Evolutionary conservation across 2,888 invertebrate species (phyloP), one percentile per base, ranked within the genome.

Genomic region (Lagria hirta): DNA sequence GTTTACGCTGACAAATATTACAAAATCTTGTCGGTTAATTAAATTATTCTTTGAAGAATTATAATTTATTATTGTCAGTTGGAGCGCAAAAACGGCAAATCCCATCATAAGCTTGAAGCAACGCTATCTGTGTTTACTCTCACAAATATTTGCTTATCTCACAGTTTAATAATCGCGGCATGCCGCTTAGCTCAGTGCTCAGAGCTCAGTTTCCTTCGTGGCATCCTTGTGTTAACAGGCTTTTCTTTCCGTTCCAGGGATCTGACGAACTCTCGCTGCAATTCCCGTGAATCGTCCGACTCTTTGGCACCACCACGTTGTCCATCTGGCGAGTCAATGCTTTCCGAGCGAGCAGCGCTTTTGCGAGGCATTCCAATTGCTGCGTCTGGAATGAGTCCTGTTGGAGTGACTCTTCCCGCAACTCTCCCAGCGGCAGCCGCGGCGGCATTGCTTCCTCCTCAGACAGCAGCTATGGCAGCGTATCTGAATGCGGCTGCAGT

Each of bases 381-480:
- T 1, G 75, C 76, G 21, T 76, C 75, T 61, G 77, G 76, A 53
- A 75, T 82, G 13, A 84, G 86, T 68, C 79, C 86, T 52, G 79
- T 83, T 26, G 83, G 83, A 20, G 76, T 86, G 45, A 76, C 81
- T 22, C 65, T 79, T 51, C 80, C 83, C 0, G 81, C 84, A 3
- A 82, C 86, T 2, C 73, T 86, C 57, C 84, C 84, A 21, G 80
- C 83, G 14, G 79, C 82, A 5, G 77, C 78, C 10, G 77, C 78
- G 13, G 80, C 81, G 14, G 78, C 81, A 7, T 75, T 86, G 11
- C 68, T 87, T 57, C 87, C 88, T 11, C 84, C 86, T 16, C 88
- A 88, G 69, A 86, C 87, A 3, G 88, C 88, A 2, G 87, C 87
- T 2, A 86, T 88, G 75, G 88, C 88, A 13, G 88, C 88, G 3